Evolutionary conservation across 2,797 vertebrate genomes (phyloP), one percentile per base, ranked within the genome.

Genomic region (Melanotaenia parkinsoni): DNA sequence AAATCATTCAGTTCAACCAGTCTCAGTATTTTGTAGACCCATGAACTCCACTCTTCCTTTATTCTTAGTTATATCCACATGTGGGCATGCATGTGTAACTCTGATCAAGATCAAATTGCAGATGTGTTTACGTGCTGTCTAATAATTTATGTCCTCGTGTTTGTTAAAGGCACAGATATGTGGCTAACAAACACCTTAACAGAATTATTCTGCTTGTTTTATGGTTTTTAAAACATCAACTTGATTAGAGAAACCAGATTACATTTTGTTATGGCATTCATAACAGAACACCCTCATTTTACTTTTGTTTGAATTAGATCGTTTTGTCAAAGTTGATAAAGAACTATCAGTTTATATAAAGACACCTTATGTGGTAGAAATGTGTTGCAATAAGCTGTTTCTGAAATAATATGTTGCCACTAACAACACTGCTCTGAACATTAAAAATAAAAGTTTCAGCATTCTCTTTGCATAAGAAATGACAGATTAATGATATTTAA

Each of bases 221-320:
- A 24, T 13, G 10, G 50, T 74, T 24, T 35, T 62, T 58, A 57
- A 68, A 37, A 33, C 53, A 63, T 40, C 58, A 75, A 75, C 53
- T 32, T 33, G 33, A 72, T 76, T 70, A 61, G 38, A 50, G 3
- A 71, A 79, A 70, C 32, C 22, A n/a, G 8, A 12, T 37, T 11
- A 37, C 35, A 37, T 9, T 37, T 37, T 40, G 12, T 4, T 40
- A 13, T 40, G 38, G 12, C 10, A 37, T 37, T 37, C 70, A 63
- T 32, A 67, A 37, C 47, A 68, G 24, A 7, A 35, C 40, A 35
- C 50, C 70, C 43, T 54, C 47, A 43, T 53, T 30, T 40, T 40
- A 40, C 43, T 28, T 61, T 47, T 65, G 66, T 67, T 68, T 76
- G 64, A 33, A 67, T 59, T 58, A 11, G n/a, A 32, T 67, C 45